Evolutionary conservation across 2,888 invertebrate species (phyloP).

Genomic region (Orthonychiurus folsomi): DNA sequence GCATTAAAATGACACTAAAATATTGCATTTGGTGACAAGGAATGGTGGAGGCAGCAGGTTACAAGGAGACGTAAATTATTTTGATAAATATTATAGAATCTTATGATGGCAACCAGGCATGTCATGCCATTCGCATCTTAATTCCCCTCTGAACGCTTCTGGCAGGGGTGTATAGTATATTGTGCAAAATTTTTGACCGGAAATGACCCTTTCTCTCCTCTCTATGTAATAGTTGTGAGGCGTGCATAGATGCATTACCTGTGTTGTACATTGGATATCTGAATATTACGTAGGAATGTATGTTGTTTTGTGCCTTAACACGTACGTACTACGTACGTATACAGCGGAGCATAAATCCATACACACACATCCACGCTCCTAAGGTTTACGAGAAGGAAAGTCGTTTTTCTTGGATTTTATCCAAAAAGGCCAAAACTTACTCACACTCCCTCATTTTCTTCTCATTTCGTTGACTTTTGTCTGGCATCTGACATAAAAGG

Average conservation of each 20-base stretch:
- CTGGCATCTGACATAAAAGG: not conserved
- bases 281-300: too few species aligned
- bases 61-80: too few species aligned
- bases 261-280: not conserved
- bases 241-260: not conserved
- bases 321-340: not conserved
- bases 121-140: too few species aligned
- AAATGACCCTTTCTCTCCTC: slow-evolving; percentile 21
- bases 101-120: too few species aligned
- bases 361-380: not conserved
- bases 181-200: slow-evolving; percentile 25
- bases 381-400: slow-evolving; percentile 6
- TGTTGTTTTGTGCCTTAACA: too few species aligned
- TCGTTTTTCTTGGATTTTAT: slow-evolving; percentile 8
- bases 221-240: not conserved
- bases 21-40: too few species aligned
- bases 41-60: too few species aligned
- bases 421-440: slow-evolving; percentile 2
- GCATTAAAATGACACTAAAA: too few species aligned
- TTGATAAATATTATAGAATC: too few species aligned
- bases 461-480: not conserved
- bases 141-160: too few species aligned
- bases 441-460: not conserved
- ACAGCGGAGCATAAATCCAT: not conserved
- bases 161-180: too few species aligned